These are phyloP conservation scores for Leptatherina wallacei DNA, from an alignment of 2,797 vertebrate species.

Conservation along the genomic window DNA sequence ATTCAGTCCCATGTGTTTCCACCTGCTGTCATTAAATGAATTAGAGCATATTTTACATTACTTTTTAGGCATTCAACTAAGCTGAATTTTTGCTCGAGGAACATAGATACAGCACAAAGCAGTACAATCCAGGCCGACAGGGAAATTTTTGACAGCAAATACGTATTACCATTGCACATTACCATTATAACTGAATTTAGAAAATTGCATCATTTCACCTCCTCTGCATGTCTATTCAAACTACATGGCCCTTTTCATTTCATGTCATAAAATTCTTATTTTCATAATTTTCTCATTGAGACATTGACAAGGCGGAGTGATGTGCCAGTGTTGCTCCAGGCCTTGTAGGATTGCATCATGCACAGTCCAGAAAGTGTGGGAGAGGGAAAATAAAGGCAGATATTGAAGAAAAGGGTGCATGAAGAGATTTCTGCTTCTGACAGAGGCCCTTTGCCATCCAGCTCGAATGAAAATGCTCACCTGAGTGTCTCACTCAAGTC, in stretches of 20 bases:
- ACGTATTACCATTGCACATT: conserved; percentile 81
- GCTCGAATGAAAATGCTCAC: conserved; percentile 60
- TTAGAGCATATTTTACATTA: conserved; percentile 84
- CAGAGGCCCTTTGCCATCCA: conserved; percentile 63
- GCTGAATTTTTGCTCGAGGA: conserved; percentile 83
- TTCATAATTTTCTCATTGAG: conserved; percentile 84
- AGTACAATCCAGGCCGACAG: conserved; percentile 82
- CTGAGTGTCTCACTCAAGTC: conserved; percentile 57
- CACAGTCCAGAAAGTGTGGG: conserved; percentile 78
- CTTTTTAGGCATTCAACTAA: conserved; percentile 82
- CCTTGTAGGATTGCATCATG: conserved; percentile 84
- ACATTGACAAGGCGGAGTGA: conserved; percentile 82
- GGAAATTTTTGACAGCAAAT: conserved; percentile 82
- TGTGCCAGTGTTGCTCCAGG: conserved; percentile 82
- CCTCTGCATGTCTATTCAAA: conserved; percentile 85
- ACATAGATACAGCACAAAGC: conserved; percentile 82
- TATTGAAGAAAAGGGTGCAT: conserved; percentile 67
- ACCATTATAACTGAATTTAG: conserved; percentile 86
- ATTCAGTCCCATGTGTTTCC: conserved; percentile 81
- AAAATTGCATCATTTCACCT: conserved; percentile 88
- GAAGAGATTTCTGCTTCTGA: conserved; percentile 71
- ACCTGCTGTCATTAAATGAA: conserved; percentile 83
- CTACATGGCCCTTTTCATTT: conserved; percentile 83
- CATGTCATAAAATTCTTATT: conserved; percentile 84
- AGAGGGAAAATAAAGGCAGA: conserved; percentile 70